Base-by-base conservation (phyloP, 1,140 invertebrate species). In the Drosophila guanche region DNA sequence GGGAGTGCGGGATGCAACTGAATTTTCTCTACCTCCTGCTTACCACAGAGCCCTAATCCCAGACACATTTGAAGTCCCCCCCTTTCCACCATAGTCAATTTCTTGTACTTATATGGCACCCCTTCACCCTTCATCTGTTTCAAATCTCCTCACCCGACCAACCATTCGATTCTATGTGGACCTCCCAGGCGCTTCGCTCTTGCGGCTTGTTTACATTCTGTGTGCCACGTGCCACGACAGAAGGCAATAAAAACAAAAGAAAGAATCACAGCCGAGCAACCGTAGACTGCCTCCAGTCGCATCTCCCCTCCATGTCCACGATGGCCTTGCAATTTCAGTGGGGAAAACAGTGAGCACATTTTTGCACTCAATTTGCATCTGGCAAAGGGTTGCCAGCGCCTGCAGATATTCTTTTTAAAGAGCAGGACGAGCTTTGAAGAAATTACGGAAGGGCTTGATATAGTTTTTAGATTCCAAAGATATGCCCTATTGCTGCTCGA, bases 201-300 rank as follows among this genome's bases (percentile, higher is more conserved):
- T 86, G 73, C 50, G 68, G 80, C 76, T 86, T 85, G 80, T 85
- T 85, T 85, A 85, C 80, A 85, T 86, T 80, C 74, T 69, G 77
- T 74, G 53, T 63, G 80, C 81, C 80, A 85, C 80, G 80, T 85
- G 80, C 72, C 81, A 53, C 48, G 69, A 58, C 71, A 74, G 40
- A 74, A 56, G 7, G 69, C 69, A 72, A 72, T 72, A 72, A 72
- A 72, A 71, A 23, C 55, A 60, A 76, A 56, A 66, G 55, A 55
- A 80, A 62, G 61, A 79, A 65, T 59, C 74, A 47, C 46, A 53
- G 33, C 41, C 45, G 10, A 47, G 16, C 7, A 14, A n/a, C 29
- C 2, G 6, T 3, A 25, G 23, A n/a, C 20, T 27, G 46, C 72
- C 70, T 33, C 14, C 4, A 16, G 54, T 58, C 25, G 12, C 23